Evolutionary conservation across 2,797 vertebrate species (phyloP).

Genomic region (Cirrhinus molitorella): DNA sequence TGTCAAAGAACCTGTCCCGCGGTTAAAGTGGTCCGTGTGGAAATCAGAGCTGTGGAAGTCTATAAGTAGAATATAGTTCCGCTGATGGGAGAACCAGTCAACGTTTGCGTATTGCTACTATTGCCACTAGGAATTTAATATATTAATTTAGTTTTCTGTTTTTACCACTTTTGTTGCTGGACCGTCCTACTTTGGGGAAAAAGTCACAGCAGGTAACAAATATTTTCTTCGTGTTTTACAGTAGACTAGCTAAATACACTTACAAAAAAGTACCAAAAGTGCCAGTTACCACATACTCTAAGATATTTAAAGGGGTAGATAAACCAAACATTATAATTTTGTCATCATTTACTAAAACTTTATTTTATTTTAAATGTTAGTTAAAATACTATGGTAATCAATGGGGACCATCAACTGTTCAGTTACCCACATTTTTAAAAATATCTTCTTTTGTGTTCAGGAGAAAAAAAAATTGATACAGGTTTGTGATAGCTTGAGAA

Average conservation of each 20-base stretch:
- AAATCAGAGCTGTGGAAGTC: constrained; percentile 43
- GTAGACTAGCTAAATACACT: neutral
- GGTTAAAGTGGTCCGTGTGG: constrained; percentile 53
- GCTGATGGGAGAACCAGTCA: neutral
- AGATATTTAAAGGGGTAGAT: neutral
- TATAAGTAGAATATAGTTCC: constrained; percentile 15
- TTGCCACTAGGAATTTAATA: neutral
- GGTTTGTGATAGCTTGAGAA: neutral
- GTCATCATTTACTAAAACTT: neutral
- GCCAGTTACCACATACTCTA: neutral
- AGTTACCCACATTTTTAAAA: too few species aligned
- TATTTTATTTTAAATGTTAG: too few species aligned
- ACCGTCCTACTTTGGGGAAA: neutral
- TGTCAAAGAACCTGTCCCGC: constrained; percentile 77
- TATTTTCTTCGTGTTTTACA: neutral
- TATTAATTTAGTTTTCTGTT: neutral
- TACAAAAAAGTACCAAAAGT: neutral
- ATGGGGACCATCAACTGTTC: too few species aligned
- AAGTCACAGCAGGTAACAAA: neutral
- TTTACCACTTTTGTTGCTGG: neutral
- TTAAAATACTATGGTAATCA: too few species aligned
- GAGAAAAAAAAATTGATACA: neutral
- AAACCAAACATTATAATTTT: neutral
- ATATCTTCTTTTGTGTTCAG: neutral
- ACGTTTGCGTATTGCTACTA: neutral